A percentile compares a stretch with the other conserved stretches of the same genome.
Evolutionary conservation across 2,797 vertebrate genomes (phyloP).

Genomic region (Paratrypauchen microcephalus): DNA sequence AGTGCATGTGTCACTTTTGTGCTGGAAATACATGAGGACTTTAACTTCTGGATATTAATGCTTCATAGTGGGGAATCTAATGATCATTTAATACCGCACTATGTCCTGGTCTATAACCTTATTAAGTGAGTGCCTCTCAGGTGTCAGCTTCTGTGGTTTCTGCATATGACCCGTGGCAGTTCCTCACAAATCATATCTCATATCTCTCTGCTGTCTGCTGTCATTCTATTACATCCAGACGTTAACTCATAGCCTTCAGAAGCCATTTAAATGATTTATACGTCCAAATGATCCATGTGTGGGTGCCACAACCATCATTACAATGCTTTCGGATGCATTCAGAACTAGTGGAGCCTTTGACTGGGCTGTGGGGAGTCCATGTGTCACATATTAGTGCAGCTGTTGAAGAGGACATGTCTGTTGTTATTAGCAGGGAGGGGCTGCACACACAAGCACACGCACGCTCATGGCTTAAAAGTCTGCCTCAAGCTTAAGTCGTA

Average conservation of each 20-base stretch:
- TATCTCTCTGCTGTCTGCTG: slow-evolving; percentile 26
- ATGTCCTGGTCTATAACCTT: slow-evolving; percentile 54
- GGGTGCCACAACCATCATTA: slow-evolving; percentile 30
- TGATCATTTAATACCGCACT: slow-evolving; percentile 57
- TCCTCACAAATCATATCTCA: slow-evolving; percentile 18
- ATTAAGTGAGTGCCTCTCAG: slow-evolving; percentile 58
- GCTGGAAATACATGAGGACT: slow-evolving; percentile 10
- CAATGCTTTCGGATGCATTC: slow-evolving; percentile 41
- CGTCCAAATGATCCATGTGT: slow-evolving; percentile 21
- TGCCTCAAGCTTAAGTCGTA: background rate
- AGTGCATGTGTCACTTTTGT: slow-evolving; percentile 21
- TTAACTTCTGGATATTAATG: background rate
- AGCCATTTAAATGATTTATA: slow-evolving; percentile 10
- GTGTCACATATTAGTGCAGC: slow-evolving; percentile 77
- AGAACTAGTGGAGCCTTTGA: slow-evolving; percentile 54
- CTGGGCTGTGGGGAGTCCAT: slow-evolving; percentile 60
- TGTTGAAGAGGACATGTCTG: slow-evolving; percentile 74
- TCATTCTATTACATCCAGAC: slow-evolving; percentile 23
- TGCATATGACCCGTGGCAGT: slow-evolving; percentile 27
- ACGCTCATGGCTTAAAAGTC: slow-evolving; percentile 25
- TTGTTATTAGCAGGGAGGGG: slow-evolving; percentile 71
- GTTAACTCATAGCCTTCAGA: slow-evolving; percentile 20
- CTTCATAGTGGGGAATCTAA: slow-evolving; percentile 32
- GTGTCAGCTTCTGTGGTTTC: slow-evolving; percentile 48
- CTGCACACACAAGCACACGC: slow-evolving; percentile 33